These are phyloP conservation scores for Panagrolaimus sp. DNA, from an alignment of 1,140 invertebrate species.

Conservation along the genomic window DNA sequence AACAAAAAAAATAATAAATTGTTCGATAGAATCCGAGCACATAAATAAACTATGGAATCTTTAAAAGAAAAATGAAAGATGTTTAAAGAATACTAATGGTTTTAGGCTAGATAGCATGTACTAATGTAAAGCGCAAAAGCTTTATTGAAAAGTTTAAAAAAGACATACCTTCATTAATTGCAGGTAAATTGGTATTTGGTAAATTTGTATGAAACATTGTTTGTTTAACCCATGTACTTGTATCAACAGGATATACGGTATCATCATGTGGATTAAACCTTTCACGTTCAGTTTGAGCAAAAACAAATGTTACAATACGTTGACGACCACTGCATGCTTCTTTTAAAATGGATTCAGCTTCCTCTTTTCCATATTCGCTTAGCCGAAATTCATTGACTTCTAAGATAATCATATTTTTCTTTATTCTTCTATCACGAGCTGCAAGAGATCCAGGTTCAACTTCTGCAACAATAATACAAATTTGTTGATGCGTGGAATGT, in stretches of 20 bases:
- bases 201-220: not conserved
- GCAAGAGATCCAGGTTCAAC: not conserved
- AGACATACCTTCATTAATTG: slow-evolving; percentile 4
- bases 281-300: not conserved
- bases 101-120: too few species aligned
- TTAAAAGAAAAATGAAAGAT: too few species aligned
- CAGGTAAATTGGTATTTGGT: not conserved
- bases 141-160: not conserved
- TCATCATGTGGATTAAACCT: not conserved
- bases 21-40: too few species aligned
- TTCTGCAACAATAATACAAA: not conserved
- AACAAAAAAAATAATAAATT: not conserved
- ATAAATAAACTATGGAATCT: too few species aligned
- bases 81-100: too few species aligned
- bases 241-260: not conserved
- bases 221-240: not conserved
- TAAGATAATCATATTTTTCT: not conserved
- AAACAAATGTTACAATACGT: not conserved
- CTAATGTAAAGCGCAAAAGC: too few species aligned
- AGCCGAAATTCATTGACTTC: slow-evolving; percentile 1
- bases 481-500: too few species aligned
- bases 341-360: not conserved
- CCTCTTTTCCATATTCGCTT: not conserved
- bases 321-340: not conserved
- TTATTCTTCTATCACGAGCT: not conserved